Conservation (phyloP, 2,797 vertebrate species). For the Microctenopoma steveboyesi region DNA sequence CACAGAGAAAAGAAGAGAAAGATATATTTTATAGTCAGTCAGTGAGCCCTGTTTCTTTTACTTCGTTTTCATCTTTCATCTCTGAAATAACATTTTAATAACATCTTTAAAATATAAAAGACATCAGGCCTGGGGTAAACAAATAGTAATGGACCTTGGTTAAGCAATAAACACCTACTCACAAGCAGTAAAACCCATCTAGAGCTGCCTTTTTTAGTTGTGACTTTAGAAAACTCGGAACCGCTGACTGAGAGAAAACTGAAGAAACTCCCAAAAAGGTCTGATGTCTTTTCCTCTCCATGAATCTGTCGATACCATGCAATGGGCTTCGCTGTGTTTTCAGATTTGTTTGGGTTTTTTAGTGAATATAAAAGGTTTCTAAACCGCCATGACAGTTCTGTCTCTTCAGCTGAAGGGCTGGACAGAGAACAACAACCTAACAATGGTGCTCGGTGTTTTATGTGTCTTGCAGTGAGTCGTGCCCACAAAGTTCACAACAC, state of each 20-base stretch:
- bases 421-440: too few relatives aligned
- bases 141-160: constrained; percentile 12
- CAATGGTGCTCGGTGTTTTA: background rate
- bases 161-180: constrained; percentile 4
- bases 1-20: constrained; percentile 3
- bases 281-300: constrained; percentile 7
- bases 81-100: background rate
- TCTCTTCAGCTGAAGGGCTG: background rate
- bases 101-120: constrained; percentile 1
- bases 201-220: background rate
- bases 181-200: background rate
- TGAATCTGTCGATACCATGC: constrained; percentile 8
- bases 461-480: background rate
- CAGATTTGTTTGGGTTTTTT: background rate
- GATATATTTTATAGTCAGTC: constrained; percentile 19
- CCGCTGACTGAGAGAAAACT: constrained; percentile 2
- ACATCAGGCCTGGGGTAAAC: background rate
- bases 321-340: background rate
- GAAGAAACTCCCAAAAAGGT: constrained; percentile 6
- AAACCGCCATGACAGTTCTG: constrained; percentile 22
- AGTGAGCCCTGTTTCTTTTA: background rate
- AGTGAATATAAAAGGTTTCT: constrained; percentile 24
- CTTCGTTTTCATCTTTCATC: too few relatives aligned
- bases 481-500: background rate
- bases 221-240: constrained; percentile 12